Evolutionary conservation across 30 jellyfish, hydroid and myxozoan species (phyloP), one percentile per base, ranked within the genome.

Genomic region (Aurelia sp.): DNA sequence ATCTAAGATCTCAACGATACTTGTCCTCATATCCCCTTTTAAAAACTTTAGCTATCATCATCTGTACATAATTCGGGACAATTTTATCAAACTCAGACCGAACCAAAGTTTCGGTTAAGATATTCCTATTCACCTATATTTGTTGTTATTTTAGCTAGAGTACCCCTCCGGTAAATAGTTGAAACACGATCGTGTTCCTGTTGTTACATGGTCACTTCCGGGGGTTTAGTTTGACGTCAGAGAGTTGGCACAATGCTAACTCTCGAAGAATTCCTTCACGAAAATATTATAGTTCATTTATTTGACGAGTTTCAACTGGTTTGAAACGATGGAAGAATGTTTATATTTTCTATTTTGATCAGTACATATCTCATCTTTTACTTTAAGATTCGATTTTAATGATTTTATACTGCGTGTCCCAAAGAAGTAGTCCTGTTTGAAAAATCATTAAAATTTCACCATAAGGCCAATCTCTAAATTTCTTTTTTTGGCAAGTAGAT

Each of bases 211-310:
- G 79, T 63, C 86, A 83, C 59, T 69, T 83, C 92, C 92, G 92
- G 92, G 92, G 92, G 92, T 85, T 83, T 83, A 85, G 92, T 59
- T 30, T 83, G 92, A 83, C 92, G 92, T 83, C 92, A 83, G 67
- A 24, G 55, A 21, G 44, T 57, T 81, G 85, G 91, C 92, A 53
- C 58, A n/a, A 78, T 30, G 61, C 63, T 77, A 15, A 75, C 33
- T 57, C 4, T 18, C 64, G 24, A 27, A 30, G 20, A n/a, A 70
- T 61, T 57, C 21, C 15, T 22, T 16, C 13, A 16, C 63, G 88
- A 57, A 77, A 77, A 77, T 59, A 77, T 64, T 8, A 4, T 75
- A 3, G 12, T 24, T 77, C 8, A 24, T 40, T 57, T 16, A 22
- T 51, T 73, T 77, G 88, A 77, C 88, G 88, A 77, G 61, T 77